These are phyloP conservation scores for Araneus ventricosus DNA, from an alignment of 1,140 invertebrate species.

Conservation along the genomic window DNA sequence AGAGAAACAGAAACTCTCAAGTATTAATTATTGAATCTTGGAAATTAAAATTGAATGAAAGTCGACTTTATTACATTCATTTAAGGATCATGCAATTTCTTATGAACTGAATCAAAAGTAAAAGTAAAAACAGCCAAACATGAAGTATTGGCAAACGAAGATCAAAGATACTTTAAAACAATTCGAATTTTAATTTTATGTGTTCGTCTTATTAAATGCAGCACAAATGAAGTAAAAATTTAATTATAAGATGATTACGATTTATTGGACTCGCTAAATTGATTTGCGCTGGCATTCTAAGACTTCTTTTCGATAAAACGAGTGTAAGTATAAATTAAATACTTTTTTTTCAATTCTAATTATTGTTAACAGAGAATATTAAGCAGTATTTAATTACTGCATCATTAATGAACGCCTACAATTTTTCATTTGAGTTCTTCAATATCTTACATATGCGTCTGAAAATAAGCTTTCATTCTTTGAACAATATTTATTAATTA, in stretches of 20 bases:
- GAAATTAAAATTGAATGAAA: slow-evolving; percentile 7
- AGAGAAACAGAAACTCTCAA: not conserved
- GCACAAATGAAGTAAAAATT: not conserved
- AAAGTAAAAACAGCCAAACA: not conserved
- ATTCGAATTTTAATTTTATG: not conserved
- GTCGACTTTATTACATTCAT: slow-evolving; percentile 1
- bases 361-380: not conserved
- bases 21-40: slow-evolving; percentile 31
- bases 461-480: too few relatives aligned
- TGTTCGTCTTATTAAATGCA: not conserved
- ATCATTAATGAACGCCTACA: too few relatives aligned
- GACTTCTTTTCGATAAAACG: not conserved
- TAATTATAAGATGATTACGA: not conserved
- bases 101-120: not conserved
- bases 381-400: too few relatives aligned
- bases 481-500: too few relatives aligned
- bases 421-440: too few relatives aligned
- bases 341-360: not conserved
- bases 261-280: not conserved
- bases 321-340: not conserved
- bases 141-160: not conserved
- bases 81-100: not conserved
- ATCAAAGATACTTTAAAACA: slow-evolving; percentile 3
- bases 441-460: too few relatives aligned
- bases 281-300: not conserved